A percentile compares a stretch with the other conserved stretches of the same genome.
These are phyloP conservation scores for Eulithis testata DNA, from an alignment of 2,888 invertebrate genomes.

Conservation along the genomic window DNA sequence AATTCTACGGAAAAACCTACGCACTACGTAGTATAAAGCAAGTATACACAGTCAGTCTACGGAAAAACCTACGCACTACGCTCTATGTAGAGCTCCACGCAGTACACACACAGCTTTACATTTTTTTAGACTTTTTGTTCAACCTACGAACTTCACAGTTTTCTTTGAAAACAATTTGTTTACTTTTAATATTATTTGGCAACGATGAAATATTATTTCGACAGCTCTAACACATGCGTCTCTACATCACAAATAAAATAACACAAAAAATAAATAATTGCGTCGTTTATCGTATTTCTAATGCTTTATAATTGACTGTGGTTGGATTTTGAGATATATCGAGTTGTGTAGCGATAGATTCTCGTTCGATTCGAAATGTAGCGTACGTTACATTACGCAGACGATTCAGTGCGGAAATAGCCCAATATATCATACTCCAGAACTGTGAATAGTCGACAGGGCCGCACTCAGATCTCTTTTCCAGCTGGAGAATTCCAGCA, in stretches of 20 bases:
- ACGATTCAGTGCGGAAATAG: slow-evolving; percentile 65
- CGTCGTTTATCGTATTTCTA: slow-evolving; percentile 2
- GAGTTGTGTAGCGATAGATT: slow-evolving; percentile 12
- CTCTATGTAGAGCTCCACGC: no score
- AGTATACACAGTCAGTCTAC: no score
- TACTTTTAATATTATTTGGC: slow-evolving; percentile 10
- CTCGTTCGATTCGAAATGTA: slow-evolving; percentile 20
- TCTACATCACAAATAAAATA: slow-evolving; percentile 3
- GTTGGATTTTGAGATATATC: slow-evolving; percentile 11
- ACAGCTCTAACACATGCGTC: slow-evolving; percentile 8
- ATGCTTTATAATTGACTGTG: slow-evolving; percentile 3
- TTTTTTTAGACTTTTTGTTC: no score
- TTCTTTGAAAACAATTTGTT: neutral
- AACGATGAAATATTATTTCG: slow-evolving; percentile 11
- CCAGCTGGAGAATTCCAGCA: slow-evolving; percentile 65
- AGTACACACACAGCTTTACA: no score
- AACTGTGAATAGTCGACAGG: slow-evolving; percentile 64
- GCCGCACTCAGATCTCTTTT: slow-evolving; percentile 54
- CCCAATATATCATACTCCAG: slow-evolving; percentile 75
- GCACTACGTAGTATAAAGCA: no score
- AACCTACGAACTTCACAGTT: neutral
- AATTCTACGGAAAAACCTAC: no score
- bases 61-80: no score
- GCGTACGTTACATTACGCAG: slow-evolving; percentile 27
- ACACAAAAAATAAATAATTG: slow-evolving; percentile 2